Base-by-base conservation (phyloP, 2,888 invertebrate genomes). In the Leptinotarsa tumamoca region DNA sequence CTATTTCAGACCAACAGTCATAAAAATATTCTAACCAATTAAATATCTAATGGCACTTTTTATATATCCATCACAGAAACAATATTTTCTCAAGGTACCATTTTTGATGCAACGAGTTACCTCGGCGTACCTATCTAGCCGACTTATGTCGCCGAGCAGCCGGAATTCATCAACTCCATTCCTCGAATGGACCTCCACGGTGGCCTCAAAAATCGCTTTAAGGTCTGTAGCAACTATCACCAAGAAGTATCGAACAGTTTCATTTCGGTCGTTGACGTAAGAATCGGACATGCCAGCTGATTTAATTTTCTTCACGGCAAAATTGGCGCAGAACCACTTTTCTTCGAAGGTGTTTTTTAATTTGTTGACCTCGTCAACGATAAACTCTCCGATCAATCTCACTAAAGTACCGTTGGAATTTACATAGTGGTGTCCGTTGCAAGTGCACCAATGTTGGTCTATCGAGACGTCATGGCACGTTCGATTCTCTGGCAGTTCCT, bases 361-460 rank as follows among this genome's bases (percentile, higher is more conserved):
- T n/a, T 43, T 67, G 71, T 82, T 81, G 13, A 80, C 66, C 75
- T 82, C 72, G 17, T 74, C 54, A 4, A 82, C 69, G 1, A 82
- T 68, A 61, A 89, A 88, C 50, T 89, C 84, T 0, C 91, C 91
- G 49, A 92, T 91, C 80, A 89, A 89, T 18, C 87, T 83, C 7
- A 92, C 92, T 52, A 91, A 89, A 61, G 87, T 84, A 70, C 92
- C 90, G 66, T 89, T 87, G 4, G 84, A 82, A 77, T 89, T 88
- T 69, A 91, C 85, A 18, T 90, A 86, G 80, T 90, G 89, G 90
- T 68, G 91, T 18, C 91, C 91, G 76, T 92, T 91, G 83, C 95
- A 95, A 73, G 94, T 92, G 84, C 95, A 95, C 94, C 94, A 95
- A 84, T 94, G 94, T 67, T 92, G 90, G 10, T 90, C 89, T 70